A percentile compares a stretch with the other conserved stretches of the same genome.
These are phyloP conservation scores for Gymnodraco acuticeps DNA, from an alignment of 2,797 vertebrate species.

Conservation along the genomic window DNA sequence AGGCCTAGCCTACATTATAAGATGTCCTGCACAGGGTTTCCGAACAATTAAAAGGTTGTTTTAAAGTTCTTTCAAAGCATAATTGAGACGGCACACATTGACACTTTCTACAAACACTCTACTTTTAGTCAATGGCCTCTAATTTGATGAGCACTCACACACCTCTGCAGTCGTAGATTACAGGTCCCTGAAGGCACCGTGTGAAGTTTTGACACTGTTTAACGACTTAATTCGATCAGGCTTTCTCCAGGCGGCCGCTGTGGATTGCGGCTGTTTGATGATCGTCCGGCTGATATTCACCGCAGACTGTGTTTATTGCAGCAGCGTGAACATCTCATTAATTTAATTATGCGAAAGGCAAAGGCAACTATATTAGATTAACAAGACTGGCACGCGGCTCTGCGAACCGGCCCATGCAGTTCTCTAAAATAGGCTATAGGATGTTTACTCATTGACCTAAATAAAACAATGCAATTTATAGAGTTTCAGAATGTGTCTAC, in stretches of 20 bases:
- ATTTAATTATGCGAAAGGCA: constrained; percentile 7
- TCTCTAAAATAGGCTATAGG: neutral
- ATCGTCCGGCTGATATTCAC: constrained; percentile 34
- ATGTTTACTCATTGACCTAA: too few relatives aligned
- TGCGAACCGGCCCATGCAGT: neutral
- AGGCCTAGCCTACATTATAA: too few relatives aligned
- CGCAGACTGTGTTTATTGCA: constrained; percentile 52
- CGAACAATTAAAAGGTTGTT: constrained; percentile 10
- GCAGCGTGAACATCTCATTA: constrained; percentile 7
- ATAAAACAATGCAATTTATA: too few relatives aligned
- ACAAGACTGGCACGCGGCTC: neutral
- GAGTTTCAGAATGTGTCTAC: neutral
- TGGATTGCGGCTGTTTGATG: constrained; percentile 50
- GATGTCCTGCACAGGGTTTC: neutral
- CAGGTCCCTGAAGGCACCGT: neutral
- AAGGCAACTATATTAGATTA: constrained; percentile 18
- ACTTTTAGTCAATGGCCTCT: constrained; percentile 37
- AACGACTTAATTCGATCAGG: constrained; percentile 73
- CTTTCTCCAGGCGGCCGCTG: constrained; percentile 6
- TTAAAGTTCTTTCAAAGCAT: constrained; percentile 1
- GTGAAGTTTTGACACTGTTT: constrained; percentile 65
- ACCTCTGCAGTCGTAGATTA: neutral
- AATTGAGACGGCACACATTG: constrained; percentile 16
- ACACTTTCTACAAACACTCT: constrained; percentile 24
- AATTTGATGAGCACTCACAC: constrained; percentile 53